Percentiles rank a stretch among this genome's conserved stretches.
phyloP scores from a whole-genome alignment of 2,888 invertebrate species.

The Drosophila borealis region DNA sequence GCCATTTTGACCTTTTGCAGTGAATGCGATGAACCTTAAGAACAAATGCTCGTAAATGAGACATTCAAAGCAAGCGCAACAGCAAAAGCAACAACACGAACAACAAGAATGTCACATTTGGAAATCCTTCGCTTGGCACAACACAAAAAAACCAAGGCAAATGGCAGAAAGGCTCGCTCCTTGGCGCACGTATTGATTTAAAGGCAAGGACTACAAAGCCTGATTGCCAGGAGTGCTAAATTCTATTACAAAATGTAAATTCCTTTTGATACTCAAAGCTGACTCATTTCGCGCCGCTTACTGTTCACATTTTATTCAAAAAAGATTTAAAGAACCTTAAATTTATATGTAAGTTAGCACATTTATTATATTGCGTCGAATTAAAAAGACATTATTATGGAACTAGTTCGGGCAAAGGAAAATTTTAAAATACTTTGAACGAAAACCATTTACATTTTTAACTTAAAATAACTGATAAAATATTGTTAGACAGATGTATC shows the following conservation, averaged over 20 bases:
- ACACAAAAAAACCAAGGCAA: slow-evolving; percentile 45
- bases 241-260: slow-evolving; percentile 38
- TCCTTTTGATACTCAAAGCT: slow-evolving; percentile 32
- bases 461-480: too few relatives aligned
- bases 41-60: slow-evolving; percentile 64
- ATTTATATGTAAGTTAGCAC: slow-evolving; percentile 1
- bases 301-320: slow-evolving; percentile 19
- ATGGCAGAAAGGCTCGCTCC: slow-evolving; percentile 21
- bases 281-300: slow-evolving; percentile 30
- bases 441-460: too few relatives aligned
- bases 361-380: too few relatives aligned
- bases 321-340: slow-evolving; percentile 2
- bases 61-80: slow-evolving; percentile 57
- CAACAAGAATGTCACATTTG: slow-evolving; percentile 62
- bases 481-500: too few relatives aligned
- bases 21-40: slow-evolving; percentile 70
- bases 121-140: slow-evolving; percentile 62
- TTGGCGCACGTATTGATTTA: slow-evolving; percentile 49
- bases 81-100: slow-evolving; percentile 36
- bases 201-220: slow-evolving; percentile 36
- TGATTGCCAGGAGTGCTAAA: slow-evolving; percentile 19
- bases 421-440: too few relatives aligned
- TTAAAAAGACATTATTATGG: too few relatives aligned
- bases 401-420: too few relatives aligned
- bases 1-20: slow-evolving; percentile 54